Conservation (phyloP, 2,888 invertebrate genomes). For the Papilio demoleus region DNA sequence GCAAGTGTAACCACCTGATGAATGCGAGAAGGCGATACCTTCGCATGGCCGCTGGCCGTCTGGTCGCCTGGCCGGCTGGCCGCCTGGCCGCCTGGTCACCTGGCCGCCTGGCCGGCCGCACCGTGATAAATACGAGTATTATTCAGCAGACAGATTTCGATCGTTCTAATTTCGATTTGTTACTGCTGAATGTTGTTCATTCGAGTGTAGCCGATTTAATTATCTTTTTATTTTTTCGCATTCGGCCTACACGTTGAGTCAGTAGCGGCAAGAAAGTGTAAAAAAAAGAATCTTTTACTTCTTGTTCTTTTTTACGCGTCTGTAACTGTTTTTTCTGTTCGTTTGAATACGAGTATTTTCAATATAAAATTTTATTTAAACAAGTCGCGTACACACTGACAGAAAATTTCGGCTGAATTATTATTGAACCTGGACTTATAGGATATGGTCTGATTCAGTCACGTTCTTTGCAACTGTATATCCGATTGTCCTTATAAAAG, state of each 20-base stretch:
- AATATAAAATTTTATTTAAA: neutral
- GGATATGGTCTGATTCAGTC: too few species aligned
- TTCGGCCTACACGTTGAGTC: slow-evolving; percentile 32
- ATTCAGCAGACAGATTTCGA: slow-evolving; percentile 28
- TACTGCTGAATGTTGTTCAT: slow-evolving; percentile 19
- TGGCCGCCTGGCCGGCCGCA: slow-evolving; percentile 34
- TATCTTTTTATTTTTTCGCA: slow-evolving; percentile 25
- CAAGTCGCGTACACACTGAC: neutral
- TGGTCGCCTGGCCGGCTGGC: slow-evolving; percentile 3
- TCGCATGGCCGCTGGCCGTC: neutral
- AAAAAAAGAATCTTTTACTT: neutral
- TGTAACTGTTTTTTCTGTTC: slow-evolving; percentile 9
- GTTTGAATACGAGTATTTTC: neutral
- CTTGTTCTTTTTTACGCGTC: slow-evolving; percentile 1
- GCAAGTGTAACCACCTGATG: slow-evolving; percentile 50
- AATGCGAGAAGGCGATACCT: slow-evolving; percentile 45
- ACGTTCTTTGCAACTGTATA: too few species aligned
- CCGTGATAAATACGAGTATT: slow-evolving; percentile 37
- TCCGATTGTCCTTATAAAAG: too few species aligned
- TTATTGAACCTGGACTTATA: too few species aligned
- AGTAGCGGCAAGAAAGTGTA: slow-evolving; percentile 41
- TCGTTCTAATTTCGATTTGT: slow-evolving; percentile 27
- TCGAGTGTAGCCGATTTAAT: slow-evolving; percentile 24
- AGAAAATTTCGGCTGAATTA: neutral
- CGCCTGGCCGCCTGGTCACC: slow-evolving; percentile 25